phyloP scores from a whole-genome alignment of 2,113 vertebrate genomes.

The Colinus virginianus region DNA sequence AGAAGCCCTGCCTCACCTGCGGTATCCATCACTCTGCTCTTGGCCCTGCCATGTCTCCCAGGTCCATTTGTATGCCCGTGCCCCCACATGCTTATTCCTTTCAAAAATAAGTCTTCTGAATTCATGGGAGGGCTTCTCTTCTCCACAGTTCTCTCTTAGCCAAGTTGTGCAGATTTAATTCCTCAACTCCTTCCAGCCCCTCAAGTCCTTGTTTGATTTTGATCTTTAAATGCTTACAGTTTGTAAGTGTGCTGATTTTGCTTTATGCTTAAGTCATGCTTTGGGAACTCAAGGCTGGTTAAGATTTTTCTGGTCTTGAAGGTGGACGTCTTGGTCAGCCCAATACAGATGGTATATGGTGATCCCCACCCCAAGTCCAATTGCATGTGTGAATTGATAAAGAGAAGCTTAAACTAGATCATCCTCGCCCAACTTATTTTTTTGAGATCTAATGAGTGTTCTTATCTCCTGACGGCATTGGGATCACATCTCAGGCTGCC shows the following conservation, averaged over 20 bases:
- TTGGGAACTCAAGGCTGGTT: background rate
- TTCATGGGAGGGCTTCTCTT: background rate
- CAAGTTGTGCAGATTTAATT: slow-evolving; percentile 12
- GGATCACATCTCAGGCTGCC: background rate
- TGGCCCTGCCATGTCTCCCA: background rate
- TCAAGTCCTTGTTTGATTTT: slow-evolving; percentile 1
- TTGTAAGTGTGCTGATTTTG: background rate
- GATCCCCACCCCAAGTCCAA: background rate
- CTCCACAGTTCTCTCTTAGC: background rate
- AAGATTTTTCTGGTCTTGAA: background rate
- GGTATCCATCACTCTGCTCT: background rate
- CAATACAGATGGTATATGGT: background rate
- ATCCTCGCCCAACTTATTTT: background rate
- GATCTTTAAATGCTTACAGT: slow-evolving; percentile 1
- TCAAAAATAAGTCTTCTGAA: background rate
- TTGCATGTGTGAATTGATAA: fast-evolving
- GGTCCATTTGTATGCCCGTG: fast-evolving
- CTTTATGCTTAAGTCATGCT: background rate
- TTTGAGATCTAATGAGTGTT: background rate
- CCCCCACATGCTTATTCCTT: too few relatives aligned
- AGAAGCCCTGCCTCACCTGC: background rate
- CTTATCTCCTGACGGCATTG: fast-evolving
- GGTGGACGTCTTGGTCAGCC: background rate
- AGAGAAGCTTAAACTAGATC: background rate
- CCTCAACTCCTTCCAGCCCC: slow-evolving; percentile 30